A percentile compares a stretch with the other conserved stretches of the same genome.
Conservation (phyloP, 2,797 vertebrate species). For the Microcaecilia unicolor region DNA sequence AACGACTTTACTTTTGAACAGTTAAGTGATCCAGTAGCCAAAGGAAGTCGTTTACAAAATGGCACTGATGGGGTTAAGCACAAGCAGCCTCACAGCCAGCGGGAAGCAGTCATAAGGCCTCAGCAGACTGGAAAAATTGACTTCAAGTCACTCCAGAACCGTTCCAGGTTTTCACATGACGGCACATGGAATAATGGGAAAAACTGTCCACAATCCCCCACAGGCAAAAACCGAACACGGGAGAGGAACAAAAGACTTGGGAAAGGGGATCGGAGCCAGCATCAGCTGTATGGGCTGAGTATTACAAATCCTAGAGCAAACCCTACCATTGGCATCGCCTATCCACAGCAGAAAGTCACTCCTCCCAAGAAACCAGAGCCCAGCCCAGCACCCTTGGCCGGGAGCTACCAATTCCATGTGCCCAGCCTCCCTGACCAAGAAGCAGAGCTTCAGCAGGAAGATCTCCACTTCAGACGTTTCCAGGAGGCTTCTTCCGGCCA, state of each 20-base stretch:
- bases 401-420: constrained; percentile 74
- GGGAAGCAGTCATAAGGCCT: constrained; percentile 80
- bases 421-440: constrained; percentile 66
- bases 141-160: constrained; percentile 74
- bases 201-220: constrained; percentile 64
- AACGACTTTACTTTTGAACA: constrained; percentile 59
- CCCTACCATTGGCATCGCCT: constrained; percentile 76
- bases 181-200: constrained; percentile 66
- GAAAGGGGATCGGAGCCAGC: constrained; percentile 70
- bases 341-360: constrained; percentile 76
- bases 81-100: constrained; percentile 68
- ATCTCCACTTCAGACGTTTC: constrained; percentile 71
- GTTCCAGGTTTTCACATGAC: constrained; percentile 58
- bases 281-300: constrained; percentile 79
- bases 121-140: constrained; percentile 78
- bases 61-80: constrained; percentile 50
- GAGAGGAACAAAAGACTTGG: constrained; percentile 63
- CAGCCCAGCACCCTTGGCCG: constrained; percentile 43
- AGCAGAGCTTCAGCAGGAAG: constrained; percentile 68
- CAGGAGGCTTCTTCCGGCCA: constrained; percentile 64
- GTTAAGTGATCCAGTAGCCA: constrained; percentile 62
- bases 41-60: constrained; percentile 28
- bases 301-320: constrained; percentile 66
- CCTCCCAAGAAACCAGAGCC: constrained; percentile 71
- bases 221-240: constrained; percentile 61